Base-by-base conservation (phyloP, 1,140 invertebrate species). In the Wiebesia pumilae region DNA sequence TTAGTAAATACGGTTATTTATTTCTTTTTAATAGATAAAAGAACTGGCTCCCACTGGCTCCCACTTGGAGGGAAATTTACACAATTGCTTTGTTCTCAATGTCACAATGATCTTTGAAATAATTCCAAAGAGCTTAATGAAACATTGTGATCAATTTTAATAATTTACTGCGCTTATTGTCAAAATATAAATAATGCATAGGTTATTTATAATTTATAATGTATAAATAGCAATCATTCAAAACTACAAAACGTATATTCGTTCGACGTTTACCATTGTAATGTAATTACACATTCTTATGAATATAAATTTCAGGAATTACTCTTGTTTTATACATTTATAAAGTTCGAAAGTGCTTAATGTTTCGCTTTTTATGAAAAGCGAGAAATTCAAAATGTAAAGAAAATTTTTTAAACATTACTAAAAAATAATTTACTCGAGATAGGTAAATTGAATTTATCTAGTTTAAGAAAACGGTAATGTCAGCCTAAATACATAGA, bases 1-100 rank as follows among this genome's bases (percentile, higher is more conserved):
- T 81, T 67, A 43, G 0, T 40, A 54, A 54, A 78, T 78, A 30
- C 14, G 27, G 6, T 78, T 78, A 78, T 78, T 78, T 78, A 78
- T 78, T 43, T 43, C 6, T 43, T 33, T 78, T 30, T 54, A 54
- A 54, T 51, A 51, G 14, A 78, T 78, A 19, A 54, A 77, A 54
- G 54, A 33, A 54, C 24, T 19, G 43, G 2, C 7, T 78, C 3
- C 4, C 24, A 54, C 24, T 19, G 43, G 2, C 7, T 78, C 3
- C 4, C 24, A 51, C 47, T 54, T 78, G 16, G 33, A 33, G n/a
- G 1, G n/a, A 78, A 54, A 54, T 78, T 54, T 35, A 54, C 30
- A 33, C 47, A 33, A 35, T 54, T 78, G 14, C 30, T 2, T 54
- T 35, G 10, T 51, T 24, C 3, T 27, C 47, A 51, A 78, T 54